Conservation (phyloP, 2,888 invertebrate genomes). For the Nematopogon swammerdamellus region DNA sequence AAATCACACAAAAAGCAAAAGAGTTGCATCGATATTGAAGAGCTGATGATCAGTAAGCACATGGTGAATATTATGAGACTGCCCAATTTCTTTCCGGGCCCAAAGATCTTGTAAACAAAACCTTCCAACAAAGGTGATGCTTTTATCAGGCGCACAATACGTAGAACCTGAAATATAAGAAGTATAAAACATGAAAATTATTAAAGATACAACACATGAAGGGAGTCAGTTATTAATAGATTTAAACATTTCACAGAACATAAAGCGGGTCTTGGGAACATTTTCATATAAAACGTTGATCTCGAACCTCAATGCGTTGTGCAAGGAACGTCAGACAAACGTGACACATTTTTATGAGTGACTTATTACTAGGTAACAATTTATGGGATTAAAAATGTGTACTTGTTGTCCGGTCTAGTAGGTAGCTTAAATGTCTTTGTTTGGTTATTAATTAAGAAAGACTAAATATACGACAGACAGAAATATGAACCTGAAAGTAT, state of each 20-base stretch:
- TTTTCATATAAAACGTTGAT: no score
- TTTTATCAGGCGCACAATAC: slow-evolving; percentile 94
- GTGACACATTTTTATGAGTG: no score
- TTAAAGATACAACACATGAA: not conserved
- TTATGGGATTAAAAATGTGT: no score
- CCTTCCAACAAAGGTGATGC: slow-evolving; percentile 98
- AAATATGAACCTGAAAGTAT: slow-evolving; percentile 97
- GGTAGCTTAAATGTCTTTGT: no score
- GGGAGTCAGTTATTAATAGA: not conserved
- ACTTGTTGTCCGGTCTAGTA: no score
- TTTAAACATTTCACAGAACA: not conserved
- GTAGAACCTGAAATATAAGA: slow-evolving; percentile 70
- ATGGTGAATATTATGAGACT: slow-evolving; percentile 99
- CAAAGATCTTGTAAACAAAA: slow-evolving; percentile 93
- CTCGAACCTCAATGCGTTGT: no score
- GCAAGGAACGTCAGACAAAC: no score
- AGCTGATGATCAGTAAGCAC: slow-evolving; percentile 97
- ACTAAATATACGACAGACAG: no score
- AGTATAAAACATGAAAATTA: not conserved
- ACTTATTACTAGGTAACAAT: no score
- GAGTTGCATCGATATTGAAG: slow-evolving; percentile 97
- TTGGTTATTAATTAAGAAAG: no score
- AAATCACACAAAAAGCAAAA: slow-evolving; percentile 95
- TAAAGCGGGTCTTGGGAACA: no score
- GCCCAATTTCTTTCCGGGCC: slow-evolving; percentile 96